Evolutionary conservation across 2,113 vertebrate genomes (phyloP).

Genomic region (Malaclemys terrapin): DNA sequence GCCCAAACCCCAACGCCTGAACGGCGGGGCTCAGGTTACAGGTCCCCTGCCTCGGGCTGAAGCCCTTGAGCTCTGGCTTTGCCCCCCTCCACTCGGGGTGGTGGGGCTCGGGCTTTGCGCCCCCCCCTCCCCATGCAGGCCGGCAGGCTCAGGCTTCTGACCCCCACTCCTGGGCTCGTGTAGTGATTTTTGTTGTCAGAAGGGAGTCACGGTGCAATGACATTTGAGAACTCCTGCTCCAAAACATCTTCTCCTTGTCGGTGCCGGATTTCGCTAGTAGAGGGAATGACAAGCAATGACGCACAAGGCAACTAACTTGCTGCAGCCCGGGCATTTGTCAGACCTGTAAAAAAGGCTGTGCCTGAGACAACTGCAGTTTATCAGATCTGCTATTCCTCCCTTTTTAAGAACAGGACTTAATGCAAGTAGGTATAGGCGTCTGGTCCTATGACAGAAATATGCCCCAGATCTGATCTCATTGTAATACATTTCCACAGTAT

Average conservation of each 20-base stretch:
- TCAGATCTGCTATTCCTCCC: neutral
- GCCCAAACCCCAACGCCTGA: too few relatives aligned
- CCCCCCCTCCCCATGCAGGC: too few relatives aligned
- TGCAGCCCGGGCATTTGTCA: neutral
- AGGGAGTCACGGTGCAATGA: too few relatives aligned
- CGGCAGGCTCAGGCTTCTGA: too few relatives aligned
- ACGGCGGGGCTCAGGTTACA: too few relatives aligned
- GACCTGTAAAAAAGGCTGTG: neutral
- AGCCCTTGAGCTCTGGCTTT: too few relatives aligned
- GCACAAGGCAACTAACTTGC: neutral
- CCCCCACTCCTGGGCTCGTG: too few relatives aligned
- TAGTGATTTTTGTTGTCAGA: too few relatives aligned
- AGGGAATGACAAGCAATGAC: neutral
- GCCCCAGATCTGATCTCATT: neutral
- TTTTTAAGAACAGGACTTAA: neutral
- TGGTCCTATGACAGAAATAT: neutral
- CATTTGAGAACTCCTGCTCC: too few relatives aligned
- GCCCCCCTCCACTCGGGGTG: too few relatives aligned
- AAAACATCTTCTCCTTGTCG: neutral
- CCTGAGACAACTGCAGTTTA: neutral
- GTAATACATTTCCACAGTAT: neutral
- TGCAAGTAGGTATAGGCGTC: neutral
- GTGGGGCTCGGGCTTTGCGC: too few relatives aligned
- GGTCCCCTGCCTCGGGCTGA: too few relatives aligned
- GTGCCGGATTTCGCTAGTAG: neutral